Conservation (phyloP, 2,113 vertebrate genomes). For the Syrmaticus mikado region DNA sequence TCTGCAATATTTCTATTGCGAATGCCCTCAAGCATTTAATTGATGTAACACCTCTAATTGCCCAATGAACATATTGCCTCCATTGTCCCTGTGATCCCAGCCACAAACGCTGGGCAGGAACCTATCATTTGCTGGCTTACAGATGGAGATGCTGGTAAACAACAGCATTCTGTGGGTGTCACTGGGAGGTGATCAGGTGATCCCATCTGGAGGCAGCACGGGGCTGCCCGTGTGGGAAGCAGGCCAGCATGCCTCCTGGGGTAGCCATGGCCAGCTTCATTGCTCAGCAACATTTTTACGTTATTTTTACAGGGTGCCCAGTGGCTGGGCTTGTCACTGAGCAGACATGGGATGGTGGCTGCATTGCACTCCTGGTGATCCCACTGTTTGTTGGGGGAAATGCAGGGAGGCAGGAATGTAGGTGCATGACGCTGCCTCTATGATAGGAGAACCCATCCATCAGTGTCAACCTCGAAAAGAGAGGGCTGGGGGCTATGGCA, state of each 20-base stretch:
- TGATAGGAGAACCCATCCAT: not conserved
- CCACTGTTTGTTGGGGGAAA: not conserved
- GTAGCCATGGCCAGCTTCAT: not conserved
- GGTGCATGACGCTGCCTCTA: not conserved
- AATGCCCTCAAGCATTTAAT: not conserved
- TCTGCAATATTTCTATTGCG: not conserved
- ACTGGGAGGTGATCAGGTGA: not conserved
- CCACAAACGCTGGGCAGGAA: not conserved
- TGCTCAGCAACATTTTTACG: not conserved
- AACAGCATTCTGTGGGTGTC: not conserved
- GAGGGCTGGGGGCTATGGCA: not conserved
- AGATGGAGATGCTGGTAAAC: not conserved
- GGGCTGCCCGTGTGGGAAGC: not conserved
- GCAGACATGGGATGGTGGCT: accelerated
- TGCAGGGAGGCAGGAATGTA: not conserved
- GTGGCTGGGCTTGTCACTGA: accelerated
- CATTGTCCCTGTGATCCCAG: not conserved
- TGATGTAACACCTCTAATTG: not conserved
- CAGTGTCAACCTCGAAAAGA: not conserved
- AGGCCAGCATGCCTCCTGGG: not conserved
- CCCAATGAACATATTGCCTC: not conserved
- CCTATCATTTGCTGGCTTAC: not conserved
- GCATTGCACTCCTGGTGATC: not conserved
- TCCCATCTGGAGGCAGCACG: not conserved
- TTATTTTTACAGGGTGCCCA: not conserved